These are phyloP conservation scores for Dendrocincla fuliginosa DNA, from an alignment of 2,797 vertebrate species.

Conservation along the genomic window DNA sequence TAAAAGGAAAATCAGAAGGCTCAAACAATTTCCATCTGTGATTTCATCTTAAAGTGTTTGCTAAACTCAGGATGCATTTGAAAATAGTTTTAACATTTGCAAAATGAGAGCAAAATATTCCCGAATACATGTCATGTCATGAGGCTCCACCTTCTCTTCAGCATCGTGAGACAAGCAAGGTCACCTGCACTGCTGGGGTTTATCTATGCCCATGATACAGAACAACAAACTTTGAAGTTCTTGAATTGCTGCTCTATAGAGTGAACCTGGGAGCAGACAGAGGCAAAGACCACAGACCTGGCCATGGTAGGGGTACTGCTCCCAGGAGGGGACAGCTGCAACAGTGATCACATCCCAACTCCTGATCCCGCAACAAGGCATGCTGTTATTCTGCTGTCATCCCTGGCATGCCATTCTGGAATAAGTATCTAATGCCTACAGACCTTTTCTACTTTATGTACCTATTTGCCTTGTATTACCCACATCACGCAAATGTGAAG, in stretches of 20 bases:
- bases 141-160: neutral
- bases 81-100: neutral
- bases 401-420: neutral
- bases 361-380: no score
- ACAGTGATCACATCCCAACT: no score
- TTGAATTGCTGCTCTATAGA: rapidly evolving
- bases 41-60: neutral
- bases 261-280: neutral
- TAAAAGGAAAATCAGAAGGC: neutral
- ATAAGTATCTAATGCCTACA: neutral
- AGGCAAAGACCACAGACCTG: rapidly evolving
- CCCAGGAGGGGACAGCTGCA: neutral
- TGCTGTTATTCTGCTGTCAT: neutral
- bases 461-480: neutral
- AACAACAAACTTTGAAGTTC: neutral
- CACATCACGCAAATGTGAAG: neutral
- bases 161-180: rapidly evolving
- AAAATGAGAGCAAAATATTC: neutral
- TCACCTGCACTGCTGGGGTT: neutral
- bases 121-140: rapidly evolving
- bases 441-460: neutral
- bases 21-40: neutral
- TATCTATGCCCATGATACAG: neutral
- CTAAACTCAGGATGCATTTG: neutral
- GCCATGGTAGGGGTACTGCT: neutral